phyloP scores from a whole-genome alignment of 2,113 vertebrate genomes.

The Catharus fuscescens region DNA sequence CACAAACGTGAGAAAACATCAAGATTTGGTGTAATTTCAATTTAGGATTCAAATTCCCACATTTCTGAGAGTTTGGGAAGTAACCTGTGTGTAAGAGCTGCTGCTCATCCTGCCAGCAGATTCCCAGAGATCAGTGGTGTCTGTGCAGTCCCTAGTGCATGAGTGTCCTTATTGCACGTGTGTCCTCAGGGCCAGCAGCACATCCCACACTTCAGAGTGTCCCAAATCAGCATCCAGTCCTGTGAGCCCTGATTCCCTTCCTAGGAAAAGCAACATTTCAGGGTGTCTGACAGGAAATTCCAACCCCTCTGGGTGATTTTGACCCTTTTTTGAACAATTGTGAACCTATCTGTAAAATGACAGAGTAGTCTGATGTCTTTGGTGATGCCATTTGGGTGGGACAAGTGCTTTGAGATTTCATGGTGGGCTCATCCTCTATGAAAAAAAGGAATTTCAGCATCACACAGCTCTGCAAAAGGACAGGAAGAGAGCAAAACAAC shows the following conservation, averaged over 20 bases:
- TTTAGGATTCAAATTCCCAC: background rate
- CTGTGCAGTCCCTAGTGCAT: background rate
- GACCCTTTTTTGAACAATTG: background rate
- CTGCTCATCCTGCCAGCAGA: rapidly evolving
- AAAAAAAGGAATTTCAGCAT: background rate
- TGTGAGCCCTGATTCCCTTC: background rate
- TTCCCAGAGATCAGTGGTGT: background rate
- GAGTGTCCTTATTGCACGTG: background rate
- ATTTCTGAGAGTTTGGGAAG: background rate
- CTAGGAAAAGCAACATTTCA: background rate
- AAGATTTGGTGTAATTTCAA: rapidly evolving
- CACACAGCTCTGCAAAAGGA: background rate
- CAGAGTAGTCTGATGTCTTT: background rate
- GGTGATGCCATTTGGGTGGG: background rate
- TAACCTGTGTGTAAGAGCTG: background rate
- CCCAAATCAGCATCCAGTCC: rapidly evolving
- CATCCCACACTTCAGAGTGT: rapidly evolving
- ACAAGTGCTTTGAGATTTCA: background rate
- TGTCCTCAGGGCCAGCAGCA: background rate
- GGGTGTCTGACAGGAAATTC: background rate
- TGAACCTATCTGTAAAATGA: background rate
- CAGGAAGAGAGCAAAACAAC: background rate
- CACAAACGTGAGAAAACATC: rapidly evolving
- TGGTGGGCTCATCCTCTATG: rapidly evolving
- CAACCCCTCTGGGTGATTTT: background rate